A percentile compares a stretch with the other conserved stretches of the same genome.
phyloP scores from a whole-genome alignment of 2,888 invertebrate species.

The Clepsis dumicolana region DNA sequence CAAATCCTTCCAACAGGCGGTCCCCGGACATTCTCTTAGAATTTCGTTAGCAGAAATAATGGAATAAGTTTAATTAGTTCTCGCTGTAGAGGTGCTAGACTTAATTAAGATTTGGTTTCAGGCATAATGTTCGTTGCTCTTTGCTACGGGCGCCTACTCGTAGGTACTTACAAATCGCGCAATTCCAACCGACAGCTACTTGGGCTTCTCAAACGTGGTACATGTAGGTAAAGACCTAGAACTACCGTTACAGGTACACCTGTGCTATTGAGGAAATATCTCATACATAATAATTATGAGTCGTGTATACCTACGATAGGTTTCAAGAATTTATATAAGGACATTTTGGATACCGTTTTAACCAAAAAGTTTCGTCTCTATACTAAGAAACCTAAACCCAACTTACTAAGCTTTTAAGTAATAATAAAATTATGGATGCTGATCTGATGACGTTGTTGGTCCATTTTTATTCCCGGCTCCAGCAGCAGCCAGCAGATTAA shows the following conservation, averaged over 20 bases:
- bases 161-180: slow-evolving; percentile 49
- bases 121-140: slow-evolving; percentile 62
- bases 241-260: background rate
- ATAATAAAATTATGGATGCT: too few species aligned
- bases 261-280: background rate
- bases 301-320: too few species aligned
- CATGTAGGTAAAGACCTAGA: background rate
- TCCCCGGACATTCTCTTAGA: slow-evolving; percentile 67
- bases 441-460: background rate
- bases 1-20: slow-evolving; percentile 62
- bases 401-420: too few species aligned
- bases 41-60: slow-evolving; percentile 77
- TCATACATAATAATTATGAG: too few species aligned
- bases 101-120: slow-evolving; percentile 78
- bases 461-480: background rate
- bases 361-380: too few species aligned
- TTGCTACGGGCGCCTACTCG: slow-evolving; percentile 58
- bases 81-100: slow-evolving; percentile 70
- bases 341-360: background rate
- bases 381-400: too few species aligned
- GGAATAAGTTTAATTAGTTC: slow-evolving; percentile 83
- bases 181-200: slow-evolving; percentile 1
- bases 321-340: background rate
- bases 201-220: slow-evolving; percentile 11
- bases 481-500: slow-evolving; percentile 20